phyloP scores from a whole-genome alignment of 1,140 invertebrate species.

The Oncopeltus fasciatus region DNA sequence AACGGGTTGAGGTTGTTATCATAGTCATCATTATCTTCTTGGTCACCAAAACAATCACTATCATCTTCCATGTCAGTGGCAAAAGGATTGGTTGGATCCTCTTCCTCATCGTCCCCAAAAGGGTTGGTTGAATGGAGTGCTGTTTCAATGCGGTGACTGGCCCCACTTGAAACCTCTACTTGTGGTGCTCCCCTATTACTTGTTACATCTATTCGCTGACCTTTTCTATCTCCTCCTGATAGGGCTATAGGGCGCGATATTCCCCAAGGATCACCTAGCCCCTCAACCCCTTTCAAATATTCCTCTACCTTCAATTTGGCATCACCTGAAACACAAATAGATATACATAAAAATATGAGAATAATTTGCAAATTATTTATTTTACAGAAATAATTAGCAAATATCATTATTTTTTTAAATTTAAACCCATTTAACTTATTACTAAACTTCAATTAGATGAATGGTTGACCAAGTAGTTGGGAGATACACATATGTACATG shows the following conservation, averaged over 20 bases:
- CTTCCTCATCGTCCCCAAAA: conserved; percentile 24
- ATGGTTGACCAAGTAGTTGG: no score
- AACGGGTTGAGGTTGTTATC: conserved; percentile 54
- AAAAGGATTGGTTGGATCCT: conserved; percentile 30
- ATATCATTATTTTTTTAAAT: no score
- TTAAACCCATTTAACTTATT: no score
- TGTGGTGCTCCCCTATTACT: not conserved
- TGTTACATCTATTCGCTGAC: not conserved
- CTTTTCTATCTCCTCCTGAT: not conserved
- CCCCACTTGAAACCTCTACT: not conserved
- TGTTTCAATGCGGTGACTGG: conserved; percentile 30
- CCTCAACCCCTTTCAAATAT: no score
- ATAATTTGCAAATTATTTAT: no score
- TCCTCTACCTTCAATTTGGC: not conserved
- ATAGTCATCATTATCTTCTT: conserved; percentile 35
- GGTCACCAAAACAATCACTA: conserved; percentile 28
- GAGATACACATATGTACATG: no score
- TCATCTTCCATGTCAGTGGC: conserved; percentile 14
- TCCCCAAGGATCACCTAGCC: no score
- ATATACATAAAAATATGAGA: no score
- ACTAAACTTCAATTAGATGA: no score
- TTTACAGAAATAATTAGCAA: no score
- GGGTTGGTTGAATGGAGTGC: conserved; percentile 19
- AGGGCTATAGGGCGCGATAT: not conserved
- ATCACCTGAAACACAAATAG: not conserved